Conservation (phyloP, 2,888 invertebrate genomes). For the Candidula unifasciata region DNA sequence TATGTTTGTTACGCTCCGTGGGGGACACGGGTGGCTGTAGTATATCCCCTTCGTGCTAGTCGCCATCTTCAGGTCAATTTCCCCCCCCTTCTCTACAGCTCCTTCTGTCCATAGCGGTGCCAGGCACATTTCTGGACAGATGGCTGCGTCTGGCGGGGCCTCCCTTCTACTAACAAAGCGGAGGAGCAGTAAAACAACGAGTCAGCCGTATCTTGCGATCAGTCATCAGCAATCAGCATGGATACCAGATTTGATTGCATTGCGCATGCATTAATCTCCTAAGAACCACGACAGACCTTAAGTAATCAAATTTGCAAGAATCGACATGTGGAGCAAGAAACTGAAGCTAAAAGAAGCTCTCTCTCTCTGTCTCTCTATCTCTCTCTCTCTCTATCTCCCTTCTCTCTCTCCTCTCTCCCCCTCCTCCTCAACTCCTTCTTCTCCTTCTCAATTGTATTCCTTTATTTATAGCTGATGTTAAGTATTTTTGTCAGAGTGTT, state of each 20-base stretch:
- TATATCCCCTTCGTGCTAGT: no score
- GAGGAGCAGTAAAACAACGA: constrained; percentile 44
- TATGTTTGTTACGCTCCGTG: no score
- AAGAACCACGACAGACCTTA: constrained; percentile 45
- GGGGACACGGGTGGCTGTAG: no score
- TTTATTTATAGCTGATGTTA: no score
- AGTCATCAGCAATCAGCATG: constrained; percentile 44
- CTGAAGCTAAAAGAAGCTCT: background rate
- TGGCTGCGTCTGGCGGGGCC: constrained; percentile 32
- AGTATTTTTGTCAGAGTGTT: no score
- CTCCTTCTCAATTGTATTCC: no score
- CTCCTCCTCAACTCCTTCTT: no score
- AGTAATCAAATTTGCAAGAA: constrained; percentile 49
- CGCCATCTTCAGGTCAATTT: background rate
- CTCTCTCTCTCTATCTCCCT: no score
- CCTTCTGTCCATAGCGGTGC: background rate
- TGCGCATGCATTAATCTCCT: constrained; percentile 49
- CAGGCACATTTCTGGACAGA: constrained; percentile 43
- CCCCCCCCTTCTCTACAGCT: background rate
- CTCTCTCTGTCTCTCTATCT: constrained; percentile 6
- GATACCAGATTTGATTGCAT: constrained; percentile 45
- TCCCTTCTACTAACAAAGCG: constrained; percentile 33
- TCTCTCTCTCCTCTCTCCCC: no score
- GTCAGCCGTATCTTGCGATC: constrained; percentile 39
- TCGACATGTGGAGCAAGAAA: background rate